Conservation (phyloP, 2,113 vertebrate genomes). For the Speoplatyrhinus poulsoni region DNA sequence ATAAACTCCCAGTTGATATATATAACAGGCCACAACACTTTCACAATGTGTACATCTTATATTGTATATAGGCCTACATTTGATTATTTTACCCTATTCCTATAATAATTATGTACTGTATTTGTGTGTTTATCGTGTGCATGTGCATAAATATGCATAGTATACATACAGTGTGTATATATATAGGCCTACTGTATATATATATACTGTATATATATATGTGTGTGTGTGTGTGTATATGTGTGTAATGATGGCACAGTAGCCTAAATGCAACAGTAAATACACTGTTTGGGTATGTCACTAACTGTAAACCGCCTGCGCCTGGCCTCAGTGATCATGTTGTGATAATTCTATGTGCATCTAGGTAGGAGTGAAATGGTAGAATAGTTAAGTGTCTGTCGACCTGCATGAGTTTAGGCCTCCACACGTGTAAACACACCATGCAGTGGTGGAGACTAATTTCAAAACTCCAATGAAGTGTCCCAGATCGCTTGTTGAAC, state of each 20-base stretch:
- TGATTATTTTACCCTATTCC: too few relatives aligned
- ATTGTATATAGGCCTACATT: too few relatives aligned
- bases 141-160: background rate
- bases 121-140: too few relatives aligned
- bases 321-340: background rate
- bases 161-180: background rate
- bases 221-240: background rate
- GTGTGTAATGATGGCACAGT: background rate
- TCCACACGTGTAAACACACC: background rate
- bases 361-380: too few relatives aligned
- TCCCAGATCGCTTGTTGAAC: too few relatives aligned
- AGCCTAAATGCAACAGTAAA: slow-evolving; percentile 5
- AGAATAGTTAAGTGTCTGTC: background rate
- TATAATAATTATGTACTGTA: too few relatives aligned
- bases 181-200: background rate
- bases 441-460: background rate
- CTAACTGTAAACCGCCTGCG: too few relatives aligned
- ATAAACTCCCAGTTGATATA: background rate
- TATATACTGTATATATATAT: background rate
- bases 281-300: background rate
- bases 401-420: background rate
- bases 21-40: background rate
- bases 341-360: slow-evolving; percentile 46
- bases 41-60: too few relatives aligned
- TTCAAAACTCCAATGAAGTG: too few relatives aligned